Conservation (phyloP, 2,113 vertebrate species). For the Mus pahari region DNA sequence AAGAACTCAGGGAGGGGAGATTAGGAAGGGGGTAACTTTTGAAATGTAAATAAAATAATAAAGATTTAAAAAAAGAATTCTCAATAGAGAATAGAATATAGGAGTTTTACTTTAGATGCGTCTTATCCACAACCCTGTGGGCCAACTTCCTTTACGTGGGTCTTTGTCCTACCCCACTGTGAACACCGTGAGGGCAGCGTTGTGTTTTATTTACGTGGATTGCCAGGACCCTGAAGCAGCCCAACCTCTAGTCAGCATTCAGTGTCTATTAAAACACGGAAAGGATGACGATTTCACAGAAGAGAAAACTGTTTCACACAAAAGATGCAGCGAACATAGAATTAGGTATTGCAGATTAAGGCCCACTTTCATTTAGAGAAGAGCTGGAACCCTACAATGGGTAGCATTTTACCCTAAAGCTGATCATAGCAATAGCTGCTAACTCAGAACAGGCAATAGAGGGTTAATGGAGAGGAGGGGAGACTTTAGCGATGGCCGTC, state of each 20-base stretch:
- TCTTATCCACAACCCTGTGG: not conserved
- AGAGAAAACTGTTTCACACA: not conserved
- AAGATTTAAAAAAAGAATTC: not conserved
- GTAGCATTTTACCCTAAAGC: not conserved
- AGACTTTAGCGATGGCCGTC: not conserved
- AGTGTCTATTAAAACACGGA: not conserved
- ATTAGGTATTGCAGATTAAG: rapidly evolving
- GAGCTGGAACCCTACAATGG: not conserved
- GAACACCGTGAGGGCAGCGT: not conserved
- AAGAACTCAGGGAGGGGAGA: too few species aligned
- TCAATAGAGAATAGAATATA: too few species aligned
- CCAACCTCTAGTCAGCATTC: rapidly evolving
- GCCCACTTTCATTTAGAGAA: not conserved
- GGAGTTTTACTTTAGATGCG: not conserved
- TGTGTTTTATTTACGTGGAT: not conserved
- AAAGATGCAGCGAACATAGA: rapidly evolving
- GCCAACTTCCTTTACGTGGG: not conserved
- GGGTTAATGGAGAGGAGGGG: not conserved
- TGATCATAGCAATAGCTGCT: not conserved
- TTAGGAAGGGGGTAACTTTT: too few species aligned
- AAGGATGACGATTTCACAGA: not conserved
- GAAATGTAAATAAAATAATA: too few species aligned
- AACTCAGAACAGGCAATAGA: not conserved
- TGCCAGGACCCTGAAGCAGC: not conserved
- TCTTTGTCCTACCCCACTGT: not conserved